A percentile compares a stretch with the other conserved stretches of the same genome.
phyloP scores from a whole-genome alignment of 2,888 invertebrate species.

The Megamerina dolium region DNA sequence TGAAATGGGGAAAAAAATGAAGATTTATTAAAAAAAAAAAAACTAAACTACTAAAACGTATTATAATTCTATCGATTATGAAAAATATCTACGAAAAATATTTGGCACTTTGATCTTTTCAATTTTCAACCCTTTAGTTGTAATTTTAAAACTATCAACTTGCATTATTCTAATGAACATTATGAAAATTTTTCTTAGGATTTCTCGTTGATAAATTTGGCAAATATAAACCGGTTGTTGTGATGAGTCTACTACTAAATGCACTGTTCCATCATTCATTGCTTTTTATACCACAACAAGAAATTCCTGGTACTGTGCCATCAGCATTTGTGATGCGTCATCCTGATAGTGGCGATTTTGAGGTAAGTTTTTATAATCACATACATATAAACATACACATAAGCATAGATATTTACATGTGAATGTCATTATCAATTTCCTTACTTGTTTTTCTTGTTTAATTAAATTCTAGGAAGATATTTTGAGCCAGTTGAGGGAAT shows the following conservation, averaged over 20 bases:
- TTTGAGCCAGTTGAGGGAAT: no score
- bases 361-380: conserved; percentile 51
- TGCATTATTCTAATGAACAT: no score
- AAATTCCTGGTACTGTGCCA: conserved; percentile 68
- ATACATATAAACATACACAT: conserved; percentile 1
- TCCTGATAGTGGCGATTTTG: conserved; percentile 63
- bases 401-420: neutral
- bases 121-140: neutral
- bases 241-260: conserved; percentile 69
- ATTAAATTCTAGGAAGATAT: no score
- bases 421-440: no score
- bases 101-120: no score
- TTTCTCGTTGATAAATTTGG: conserved; percentile 82
- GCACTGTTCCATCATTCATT: conserved; percentile 75
- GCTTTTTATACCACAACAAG: conserved; percentile 72
- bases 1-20: no score
- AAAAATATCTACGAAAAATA: no score
- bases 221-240: conserved; percentile 76
- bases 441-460: no score
- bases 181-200: no score
- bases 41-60: neutral
- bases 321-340: conserved; percentile 71
- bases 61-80: neutral
- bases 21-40: neutral
- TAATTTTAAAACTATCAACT: no score